Evolutionary conservation across 1,140 invertebrate genomes (phyloP), one percentile per base, ranked within the genome.

Genomic region (Hypsibius dujardini): DNA sequence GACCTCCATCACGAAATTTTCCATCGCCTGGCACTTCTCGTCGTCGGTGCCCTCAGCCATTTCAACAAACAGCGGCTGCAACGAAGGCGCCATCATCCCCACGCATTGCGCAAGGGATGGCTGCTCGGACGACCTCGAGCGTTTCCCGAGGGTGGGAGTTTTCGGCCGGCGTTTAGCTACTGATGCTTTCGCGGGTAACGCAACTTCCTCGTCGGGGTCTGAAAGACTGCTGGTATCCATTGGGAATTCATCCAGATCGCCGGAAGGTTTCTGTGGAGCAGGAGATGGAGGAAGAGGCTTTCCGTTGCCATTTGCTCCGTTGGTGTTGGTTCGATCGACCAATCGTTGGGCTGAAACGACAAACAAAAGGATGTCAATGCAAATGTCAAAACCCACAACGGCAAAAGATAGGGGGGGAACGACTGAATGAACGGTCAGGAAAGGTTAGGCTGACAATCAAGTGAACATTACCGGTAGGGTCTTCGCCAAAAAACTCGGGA

Each of bases 401-500:
- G 69, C 1, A 59, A 60, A 74, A 73, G 59, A 47, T 46, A n/a
- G 70, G 59, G 60, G 70, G 60, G 28, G 59, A 28, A 12, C 46
- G 71, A 40, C 59, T 70, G 42, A 47, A 69, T 46, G 59, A 46
- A n/a, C n/a, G n/a, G n/a, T n/a, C n/a, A n/a, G n/a, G n/a, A n/a
- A n/a, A n/a, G n/a, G n/a, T n/a, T n/a, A n/a, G n/a, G n/a, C n/a
- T n/a, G n/a, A n/a, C n/a, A n/a, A n/a, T n/a, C n/a, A n/a, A n/a
- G n/a, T n/a, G n/a, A n/a, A n/a, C n/a, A n/a, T n/a, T n/a, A n/a
- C n/a, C n/a, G n/a, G n/a, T n/a, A n/a, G n/a, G 77, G 78, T 72
- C 75, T 80, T 69, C 84, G 83, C 76, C 90, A 92, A 80, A 95
- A 95, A 67, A 14, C 80, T 95, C 92, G 75, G 88, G 86, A 78